Evolutionary conservation across 2,113 vertebrate genomes (phyloP).

Genomic region (Xenus cinereus): DNA sequence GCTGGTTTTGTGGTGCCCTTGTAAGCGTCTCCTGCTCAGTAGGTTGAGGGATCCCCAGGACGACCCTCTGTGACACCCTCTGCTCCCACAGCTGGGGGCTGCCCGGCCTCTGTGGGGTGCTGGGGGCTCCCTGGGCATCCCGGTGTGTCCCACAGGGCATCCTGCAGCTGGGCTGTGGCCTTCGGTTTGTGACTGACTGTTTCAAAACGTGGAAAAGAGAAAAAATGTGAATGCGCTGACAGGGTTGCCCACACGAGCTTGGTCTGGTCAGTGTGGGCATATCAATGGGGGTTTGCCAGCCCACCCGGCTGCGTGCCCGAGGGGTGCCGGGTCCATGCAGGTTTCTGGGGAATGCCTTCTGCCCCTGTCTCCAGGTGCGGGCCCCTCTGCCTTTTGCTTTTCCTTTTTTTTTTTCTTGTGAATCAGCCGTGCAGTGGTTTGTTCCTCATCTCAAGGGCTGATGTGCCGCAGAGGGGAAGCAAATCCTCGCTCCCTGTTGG

Average conservation of each 20-base stretch:
- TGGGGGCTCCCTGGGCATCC: not conserved
- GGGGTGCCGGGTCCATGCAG: accelerated
- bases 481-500: accelerated
- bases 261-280: not conserved
- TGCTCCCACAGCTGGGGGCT: not conserved
- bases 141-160: accelerated
- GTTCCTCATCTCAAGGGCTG: not conserved
- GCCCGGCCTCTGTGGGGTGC: not conserved
- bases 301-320: accelerated
- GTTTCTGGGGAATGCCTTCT: accelerated
- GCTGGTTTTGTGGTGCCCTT: not conserved
- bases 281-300: not conserved
- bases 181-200: not conserved
- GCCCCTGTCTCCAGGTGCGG: not conserved
- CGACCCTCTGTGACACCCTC: not conserved
- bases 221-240: not conserved
- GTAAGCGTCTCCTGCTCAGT: not conserved
- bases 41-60: not conserved
- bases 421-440: not conserved
- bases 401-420: not conserved
- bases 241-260: too few relatives aligned
- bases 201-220: not conserved
- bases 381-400: not conserved
- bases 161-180: not conserved
- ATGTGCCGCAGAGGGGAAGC: not conserved